Base-by-base conservation (phyloP, 2,797 vertebrate genomes). In the Petrocephalus sullivani region DNA sequence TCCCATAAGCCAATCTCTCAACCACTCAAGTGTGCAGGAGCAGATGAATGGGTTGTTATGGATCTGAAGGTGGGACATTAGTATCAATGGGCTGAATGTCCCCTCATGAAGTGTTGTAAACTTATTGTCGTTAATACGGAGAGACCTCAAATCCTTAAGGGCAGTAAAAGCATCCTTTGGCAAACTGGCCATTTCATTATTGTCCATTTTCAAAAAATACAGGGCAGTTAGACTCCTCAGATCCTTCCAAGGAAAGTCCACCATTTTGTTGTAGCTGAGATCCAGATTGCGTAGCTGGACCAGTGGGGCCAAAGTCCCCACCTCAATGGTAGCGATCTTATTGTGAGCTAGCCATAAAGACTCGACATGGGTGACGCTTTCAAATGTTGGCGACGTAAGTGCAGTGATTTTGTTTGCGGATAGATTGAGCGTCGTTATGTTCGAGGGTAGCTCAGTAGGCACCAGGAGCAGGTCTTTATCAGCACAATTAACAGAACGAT, bases 331-430 rank as follows among this genome's bases (percentile, higher is more conserved):
- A 33, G 96, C 93, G 46, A 99, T 98, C 91, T 97, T 95, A 87
- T 98, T 99, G 95, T 99, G 98, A 4, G 97, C 96, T 92, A 99
- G 90, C 98, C 98, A 99, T 87, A 99, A 96, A 84, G 98, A 99
- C 21, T 95, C 96, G 89, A 97, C 96, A 92, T 98, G 97, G 3
- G 95, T 96, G 91, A 98, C 97, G 21, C 95, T 95, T 86, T 95
- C 71, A n/a, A 99, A 99, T 92, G 94, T 96, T 64, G 96, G 96
- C 0, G 93, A 95, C 82, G 95, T 96, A 86, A 99, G 94, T 0
- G 94, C 90, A 23, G 94, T 92, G 93, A 99, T 98, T 93, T 98
- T 98, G 94, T 99, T 99, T 90, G 98, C 98, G 0, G 98, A 97
- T 56, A 99, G 96, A 92, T 97, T 98, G 49, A 99, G 95, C 0